Evolutionary conservation across 2,888 invertebrate species (phyloP).

Genomic region (Diarsia mendica): DNA sequence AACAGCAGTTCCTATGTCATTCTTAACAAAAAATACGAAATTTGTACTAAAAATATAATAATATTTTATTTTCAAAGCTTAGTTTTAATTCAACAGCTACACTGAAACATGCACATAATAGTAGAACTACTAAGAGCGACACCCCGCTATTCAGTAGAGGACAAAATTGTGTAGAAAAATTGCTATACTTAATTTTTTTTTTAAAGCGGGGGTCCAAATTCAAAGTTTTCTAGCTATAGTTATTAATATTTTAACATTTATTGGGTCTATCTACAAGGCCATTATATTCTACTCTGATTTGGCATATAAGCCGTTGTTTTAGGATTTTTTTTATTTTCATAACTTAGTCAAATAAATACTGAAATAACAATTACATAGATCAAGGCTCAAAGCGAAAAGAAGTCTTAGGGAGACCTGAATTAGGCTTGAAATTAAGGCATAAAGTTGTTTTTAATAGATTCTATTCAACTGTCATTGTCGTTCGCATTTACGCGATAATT

Average conservation of each 20-base stretch:
- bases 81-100: conserved; percentile 29
- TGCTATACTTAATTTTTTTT: conserved; percentile 1
- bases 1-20: background rate
- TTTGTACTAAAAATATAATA: conserved; percentile 66
- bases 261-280: conserved; percentile 81
- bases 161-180: background rate
- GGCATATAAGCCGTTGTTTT: conserved; percentile 62
- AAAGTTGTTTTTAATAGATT: background rate
- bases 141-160: background rate
- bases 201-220: background rate
- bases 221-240: conserved; percentile 11
- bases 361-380: conserved; percentile 6
- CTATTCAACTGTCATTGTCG: background rate
- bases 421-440: background rate
- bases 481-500: background rate
- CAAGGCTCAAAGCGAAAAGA: conserved; percentile 30
- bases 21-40: conserved; percentile 28
- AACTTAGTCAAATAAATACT: conserved; percentile 38
- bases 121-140: conserved; percentile 13
- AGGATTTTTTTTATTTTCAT: conserved; percentile 42
- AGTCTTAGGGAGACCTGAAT: conserved; percentile 1
- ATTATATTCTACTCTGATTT: conserved; percentile 71
- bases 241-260: conserved; percentile 62
- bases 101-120: conserved; percentile 8
- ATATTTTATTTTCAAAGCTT: conserved; percentile 23